phyloP scores from a whole-genome alignment of 2,888 invertebrate genomes.

The Sympetrum striolatum region DNA sequence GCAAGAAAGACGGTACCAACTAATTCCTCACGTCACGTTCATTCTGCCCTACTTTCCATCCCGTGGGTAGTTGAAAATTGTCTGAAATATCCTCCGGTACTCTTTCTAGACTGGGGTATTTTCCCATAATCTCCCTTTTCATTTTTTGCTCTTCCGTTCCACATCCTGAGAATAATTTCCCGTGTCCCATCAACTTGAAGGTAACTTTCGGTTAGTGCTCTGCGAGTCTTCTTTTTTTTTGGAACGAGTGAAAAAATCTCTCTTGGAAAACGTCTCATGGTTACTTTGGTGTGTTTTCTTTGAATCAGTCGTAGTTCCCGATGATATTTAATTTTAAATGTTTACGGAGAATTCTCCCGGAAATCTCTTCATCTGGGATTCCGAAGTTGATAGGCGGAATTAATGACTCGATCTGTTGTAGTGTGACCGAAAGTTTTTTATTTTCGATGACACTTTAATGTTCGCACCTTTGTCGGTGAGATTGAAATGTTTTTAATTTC shows the following conservation, averaged over 20 bases:
- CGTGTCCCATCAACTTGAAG: not conserved
- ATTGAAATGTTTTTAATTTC: too few relatives aligned
- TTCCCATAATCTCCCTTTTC: not conserved
- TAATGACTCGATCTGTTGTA: too few relatives aligned
- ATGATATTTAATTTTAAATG: not conserved
- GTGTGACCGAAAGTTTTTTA: too few relatives aligned
- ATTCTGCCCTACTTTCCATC: constrained; percentile 34
- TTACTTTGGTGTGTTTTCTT: not conserved
- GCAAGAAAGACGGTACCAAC: not conserved
- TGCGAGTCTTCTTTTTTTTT: not conserved
- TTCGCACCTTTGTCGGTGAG: too few relatives aligned
- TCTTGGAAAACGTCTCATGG: not conserved
- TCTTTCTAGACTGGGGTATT: not conserved
- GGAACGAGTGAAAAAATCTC: not conserved
- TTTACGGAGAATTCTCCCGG: not conserved
- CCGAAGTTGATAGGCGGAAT: not conserved
- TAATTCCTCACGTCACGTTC: not conserved
- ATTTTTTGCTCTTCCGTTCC: not conserved
- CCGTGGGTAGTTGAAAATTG: not conserved
- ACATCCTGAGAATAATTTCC: not conserved
- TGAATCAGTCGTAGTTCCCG: not conserved
- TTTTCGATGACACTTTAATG: too few relatives aligned
- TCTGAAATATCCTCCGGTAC: not conserved
- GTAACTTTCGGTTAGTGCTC: not conserved
- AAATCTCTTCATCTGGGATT: not conserved